Base-by-base conservation (phyloP, 1,140 invertebrate genomes). In the Macrosteles quadrilineatus region DNA sequence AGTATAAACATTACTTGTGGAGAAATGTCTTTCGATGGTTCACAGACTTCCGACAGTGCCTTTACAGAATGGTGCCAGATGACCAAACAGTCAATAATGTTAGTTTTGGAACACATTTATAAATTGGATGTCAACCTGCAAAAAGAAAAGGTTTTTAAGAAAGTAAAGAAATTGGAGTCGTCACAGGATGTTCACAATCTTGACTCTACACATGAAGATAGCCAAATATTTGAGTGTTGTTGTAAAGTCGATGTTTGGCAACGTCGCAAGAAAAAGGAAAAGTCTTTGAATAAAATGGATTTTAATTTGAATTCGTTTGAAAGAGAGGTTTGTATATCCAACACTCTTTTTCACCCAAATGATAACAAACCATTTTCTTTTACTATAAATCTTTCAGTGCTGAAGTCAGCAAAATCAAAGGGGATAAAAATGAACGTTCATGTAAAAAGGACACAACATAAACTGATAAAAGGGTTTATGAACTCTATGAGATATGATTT, bases 251-350 rank as follows among this genome's bases (percentile, higher is more conserved):
- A 32, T 19, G 17, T 32, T 14, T 64, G 59, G 59, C 1, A 6
- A n/a, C 23, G 11, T 32, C 29, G 59, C 19, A 9, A 25, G 3
- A 64, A 64, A 21, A n/a, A 1, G 12, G 17, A 11, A 2, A 32
- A 64, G 32, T 21, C 14, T 6, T n/a, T 64, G 4, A 32, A 31
- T 6, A 64, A 32, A 25, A 64, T 32, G 29, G 29, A 30, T 27
- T 17, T 50, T n/a, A 19, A 6, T 50, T 50, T 50, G 6, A 50
- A n/a, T 50, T 6, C 19, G 12, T 64, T 64, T 64, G 27, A 64
- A 40, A 30, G n/a, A n/a, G 59, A 64, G 32, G 29, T 64, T 32
- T 40, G 19, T 64, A 27, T 32, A 11, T 64, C 59, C 3, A 32
- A 64, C 32, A 30, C 29, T n/a, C 17, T 64, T 31, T 64, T 3